phyloP scores from a whole-genome alignment of 2,888 invertebrate genomes.

The Trilocha varians region DNA sequence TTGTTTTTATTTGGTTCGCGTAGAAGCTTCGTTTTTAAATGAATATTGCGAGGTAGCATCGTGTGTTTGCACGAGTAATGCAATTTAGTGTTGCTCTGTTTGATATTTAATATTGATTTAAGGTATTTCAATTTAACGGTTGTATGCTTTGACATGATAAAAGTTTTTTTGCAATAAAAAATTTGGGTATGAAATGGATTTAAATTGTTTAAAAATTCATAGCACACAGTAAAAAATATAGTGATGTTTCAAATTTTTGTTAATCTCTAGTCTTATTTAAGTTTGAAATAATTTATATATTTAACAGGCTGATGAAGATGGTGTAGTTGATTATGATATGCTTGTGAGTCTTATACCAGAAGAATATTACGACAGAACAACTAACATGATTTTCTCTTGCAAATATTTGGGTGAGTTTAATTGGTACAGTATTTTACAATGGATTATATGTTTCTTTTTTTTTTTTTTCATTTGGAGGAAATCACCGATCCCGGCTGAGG shows the following conservation, averaged over 20 bases:
- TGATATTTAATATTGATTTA: neutral
- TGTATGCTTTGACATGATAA: too few species aligned
- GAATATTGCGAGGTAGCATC: neutral
- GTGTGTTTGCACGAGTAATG: neutral
- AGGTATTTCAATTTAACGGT: too few species aligned
- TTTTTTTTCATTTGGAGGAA: too few species aligned
- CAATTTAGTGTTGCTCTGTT: neutral
- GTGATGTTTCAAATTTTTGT: too few species aligned
- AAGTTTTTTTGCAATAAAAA: too few species aligned
- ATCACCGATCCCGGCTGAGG: too few species aligned
- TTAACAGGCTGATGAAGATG: constrained; percentile 54
- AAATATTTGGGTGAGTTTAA: constrained; percentile 43
- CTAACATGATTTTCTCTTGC: constrained; percentile 52
- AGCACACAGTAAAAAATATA: too few species aligned
- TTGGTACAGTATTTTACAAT: neutral
- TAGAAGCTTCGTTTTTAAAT: neutral
- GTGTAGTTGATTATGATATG: constrained; percentile 60
- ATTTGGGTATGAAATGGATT: too few species aligned
- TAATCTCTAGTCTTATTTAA: too few species aligned
- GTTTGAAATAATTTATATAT: too few species aligned
- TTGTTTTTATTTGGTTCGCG: neutral
- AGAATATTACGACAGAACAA: constrained; percentile 45
- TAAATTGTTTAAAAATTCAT: too few species aligned
- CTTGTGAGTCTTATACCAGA: constrained; percentile 61
- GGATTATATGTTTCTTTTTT: too few species aligned